Evolutionary conservation across 2,797 vertebrate genomes (phyloP).

Genomic region (Masticophis lateralis): DNA sequence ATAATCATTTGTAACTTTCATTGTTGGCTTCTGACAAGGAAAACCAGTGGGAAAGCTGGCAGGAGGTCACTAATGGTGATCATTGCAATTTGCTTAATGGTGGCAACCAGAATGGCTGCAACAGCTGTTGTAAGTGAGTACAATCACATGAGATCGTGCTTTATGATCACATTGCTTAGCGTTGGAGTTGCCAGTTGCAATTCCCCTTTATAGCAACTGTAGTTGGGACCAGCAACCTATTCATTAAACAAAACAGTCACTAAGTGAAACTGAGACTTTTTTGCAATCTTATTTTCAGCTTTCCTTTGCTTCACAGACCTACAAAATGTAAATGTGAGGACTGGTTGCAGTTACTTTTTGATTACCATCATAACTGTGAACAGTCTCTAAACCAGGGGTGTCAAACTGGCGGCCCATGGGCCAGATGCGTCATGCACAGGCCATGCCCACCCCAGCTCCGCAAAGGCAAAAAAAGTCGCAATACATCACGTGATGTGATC

Average conservation of each 20-base stretch:
- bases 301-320: neutral
- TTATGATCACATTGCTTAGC: neutral
- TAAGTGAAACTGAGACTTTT: neutral
- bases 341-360: neutral
- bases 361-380: neutral
- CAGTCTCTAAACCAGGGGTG: neutral
- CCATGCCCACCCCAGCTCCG: too few relatives aligned
- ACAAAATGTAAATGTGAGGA: neutral
- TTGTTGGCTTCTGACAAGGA: neutral
- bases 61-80: neutral
- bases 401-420: too few relatives aligned
- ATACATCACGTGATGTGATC: too few relatives aligned
- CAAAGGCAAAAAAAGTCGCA: too few relatives aligned
- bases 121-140: neutral
- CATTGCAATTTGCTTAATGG: neutral
- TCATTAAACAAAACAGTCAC: neutral
- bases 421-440: too few relatives aligned
- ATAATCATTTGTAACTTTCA: neutral
- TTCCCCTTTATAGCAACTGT: neutral
- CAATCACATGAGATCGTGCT: neutral
- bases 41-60: neutral
- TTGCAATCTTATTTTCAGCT: neutral
- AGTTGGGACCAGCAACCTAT: neutral
- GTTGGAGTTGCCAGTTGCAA: neutral
- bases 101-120: neutral